phyloP scores from a whole-genome alignment of 1,140 invertebrate species.

The Cherax quadricarinatus region DNA sequence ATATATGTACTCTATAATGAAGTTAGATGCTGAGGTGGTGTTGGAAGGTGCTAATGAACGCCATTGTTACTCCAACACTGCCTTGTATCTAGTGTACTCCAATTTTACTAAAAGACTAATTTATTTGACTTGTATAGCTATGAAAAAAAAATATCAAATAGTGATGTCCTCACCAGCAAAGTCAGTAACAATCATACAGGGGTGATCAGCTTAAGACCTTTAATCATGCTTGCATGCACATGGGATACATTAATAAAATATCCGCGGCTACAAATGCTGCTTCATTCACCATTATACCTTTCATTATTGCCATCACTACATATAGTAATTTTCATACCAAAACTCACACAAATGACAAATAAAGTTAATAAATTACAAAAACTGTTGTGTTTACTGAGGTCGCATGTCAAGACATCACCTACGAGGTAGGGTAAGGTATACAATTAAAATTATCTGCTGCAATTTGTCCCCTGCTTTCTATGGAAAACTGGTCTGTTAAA shows the following conservation, averaged over 20 bases:
- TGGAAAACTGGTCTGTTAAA: conserved; percentile 67
- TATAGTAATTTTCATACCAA: conserved; percentile 40
- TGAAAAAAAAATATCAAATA: conserved; percentile 69
- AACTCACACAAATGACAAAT: conserved; percentile 60
- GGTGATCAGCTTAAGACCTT: conserved; percentile 52
- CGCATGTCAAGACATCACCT: conserved; percentile 70
- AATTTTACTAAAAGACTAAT: conserved; percentile 71
- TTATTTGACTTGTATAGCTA: conserved; percentile 70
- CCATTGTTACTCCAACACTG: conserved; percentile 37
- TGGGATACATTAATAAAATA: conserved; percentile 63
- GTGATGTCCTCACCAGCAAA: conserved; percentile 68
- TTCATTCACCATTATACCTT: conserved; percentile 55
- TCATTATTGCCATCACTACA: conserved; percentile 63
- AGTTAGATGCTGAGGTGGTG: conserved; percentile 61
- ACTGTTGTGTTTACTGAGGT: conserved; percentile 66
- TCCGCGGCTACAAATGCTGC: conserved; percentile 51
- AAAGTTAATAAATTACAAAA: conserved; percentile 64
- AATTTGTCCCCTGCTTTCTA: conserved; percentile 69
- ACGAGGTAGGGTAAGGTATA: conserved; percentile 71
- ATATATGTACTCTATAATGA: conserved; percentile 66
- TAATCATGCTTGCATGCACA: conserved; percentile 59
- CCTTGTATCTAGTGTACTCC: conserved; percentile 61
- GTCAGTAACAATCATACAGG: conserved; percentile 64
- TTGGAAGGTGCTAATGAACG: conserved; percentile 25
- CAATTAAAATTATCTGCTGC: conserved; percentile 70